Conservation (phyloP, 2,113 vertebrate genomes). For the Collichthys lucidus region DNA sequence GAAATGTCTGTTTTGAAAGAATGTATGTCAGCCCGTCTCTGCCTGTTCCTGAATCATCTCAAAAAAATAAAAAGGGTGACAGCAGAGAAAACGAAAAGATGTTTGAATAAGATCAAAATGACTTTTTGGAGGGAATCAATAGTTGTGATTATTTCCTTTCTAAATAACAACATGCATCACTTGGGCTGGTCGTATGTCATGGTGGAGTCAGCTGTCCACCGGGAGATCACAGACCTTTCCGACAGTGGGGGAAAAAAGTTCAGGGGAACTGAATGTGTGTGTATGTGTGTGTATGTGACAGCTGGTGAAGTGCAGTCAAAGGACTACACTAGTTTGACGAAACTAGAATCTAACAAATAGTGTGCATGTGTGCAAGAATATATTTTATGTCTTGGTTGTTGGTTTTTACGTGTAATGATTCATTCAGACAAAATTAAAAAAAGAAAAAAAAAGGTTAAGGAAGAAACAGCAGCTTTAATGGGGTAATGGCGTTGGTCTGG, state of each 20-base stretch:
- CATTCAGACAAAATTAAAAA: background rate
- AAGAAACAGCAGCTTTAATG: background rate
- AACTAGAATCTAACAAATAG: conserved; percentile 8
- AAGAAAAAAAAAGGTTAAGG: background rate
- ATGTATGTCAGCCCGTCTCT: background rate
- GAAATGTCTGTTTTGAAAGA: conserved; percentile 7
- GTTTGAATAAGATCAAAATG: conserved; percentile 28
- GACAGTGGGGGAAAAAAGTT: conserved; percentile 25
- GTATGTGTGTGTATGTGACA: conserved; percentile 32
- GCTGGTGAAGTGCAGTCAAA: conserved; percentile 28
- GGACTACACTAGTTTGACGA: conserved; percentile 16
- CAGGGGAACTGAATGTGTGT: background rate
- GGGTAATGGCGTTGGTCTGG: background rate
- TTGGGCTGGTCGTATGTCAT: conserved; percentile 31
- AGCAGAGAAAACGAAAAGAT: background rate
- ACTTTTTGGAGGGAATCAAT: conserved; percentile 51
- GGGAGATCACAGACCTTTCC: conserved; percentile 30
- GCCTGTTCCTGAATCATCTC: background rate
- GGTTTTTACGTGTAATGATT: background rate
- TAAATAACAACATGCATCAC: conserved; percentile 34
- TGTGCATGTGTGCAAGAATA: background rate
- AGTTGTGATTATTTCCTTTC: conserved; percentile 8
- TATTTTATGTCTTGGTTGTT: background rate
- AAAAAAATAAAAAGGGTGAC: background rate
- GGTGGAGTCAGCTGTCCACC: conserved; percentile 38